Percentiles rank a stretch among this genome's conserved stretches.
Conservation (phyloP, 2,113 vertebrate species). For the Cinclus cinclus region DNA sequence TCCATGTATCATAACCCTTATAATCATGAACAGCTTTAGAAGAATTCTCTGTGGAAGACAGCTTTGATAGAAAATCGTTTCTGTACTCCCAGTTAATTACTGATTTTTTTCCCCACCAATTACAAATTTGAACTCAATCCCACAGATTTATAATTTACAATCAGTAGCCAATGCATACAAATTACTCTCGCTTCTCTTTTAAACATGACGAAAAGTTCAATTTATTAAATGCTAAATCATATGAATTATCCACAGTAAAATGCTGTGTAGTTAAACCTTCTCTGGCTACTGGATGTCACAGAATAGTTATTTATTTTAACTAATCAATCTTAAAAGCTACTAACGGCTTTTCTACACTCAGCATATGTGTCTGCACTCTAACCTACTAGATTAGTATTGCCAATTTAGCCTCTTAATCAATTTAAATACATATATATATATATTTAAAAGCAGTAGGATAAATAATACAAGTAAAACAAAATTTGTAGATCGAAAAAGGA, state of each 20-base stretch:
- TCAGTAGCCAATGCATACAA: slow-evolving; percentile 64
- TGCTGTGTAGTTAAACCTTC: slow-evolving; percentile 37
- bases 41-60: slow-evolving; percentile 64
- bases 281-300: slow-evolving; percentile 15
- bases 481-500: neutral
- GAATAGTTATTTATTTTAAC: slow-evolving; percentile 60
- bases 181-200: slow-evolving; percentile 58
- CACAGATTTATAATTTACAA: slow-evolving; percentile 70
- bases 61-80: slow-evolving; percentile 68
- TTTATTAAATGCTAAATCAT: slow-evolving; percentile 65
- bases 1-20: slow-evolving; percentile 53
- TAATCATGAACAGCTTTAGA: slow-evolving; percentile 60
- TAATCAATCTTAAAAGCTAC: slow-evolving; percentile 53
- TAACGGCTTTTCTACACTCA: slow-evolving; percentile 41
- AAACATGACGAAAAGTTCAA: slow-evolving; percentile 57
- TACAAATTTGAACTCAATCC: slow-evolving; percentile 72
- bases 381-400: slow-evolving; percentile 32
- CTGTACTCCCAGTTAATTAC: slow-evolving; percentile 69
- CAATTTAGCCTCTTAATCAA: slow-evolving; percentile 32
- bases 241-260: slow-evolving; percentile 49
- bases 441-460: slow-evolving; percentile 1
- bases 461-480: slow-evolving; percentile 31
- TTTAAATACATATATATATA: slow-evolving; percentile 28
- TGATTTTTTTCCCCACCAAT: slow-evolving; percentile 67
- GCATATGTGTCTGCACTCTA: slow-evolving; percentile 45